A percentile compares a stretch with the other conserved stretches of the same genome.
These are phyloP conservation scores for Thumatha senex DNA, from an alignment of 2,888 invertebrate genomes.

Conservation along the genomic window DNA sequence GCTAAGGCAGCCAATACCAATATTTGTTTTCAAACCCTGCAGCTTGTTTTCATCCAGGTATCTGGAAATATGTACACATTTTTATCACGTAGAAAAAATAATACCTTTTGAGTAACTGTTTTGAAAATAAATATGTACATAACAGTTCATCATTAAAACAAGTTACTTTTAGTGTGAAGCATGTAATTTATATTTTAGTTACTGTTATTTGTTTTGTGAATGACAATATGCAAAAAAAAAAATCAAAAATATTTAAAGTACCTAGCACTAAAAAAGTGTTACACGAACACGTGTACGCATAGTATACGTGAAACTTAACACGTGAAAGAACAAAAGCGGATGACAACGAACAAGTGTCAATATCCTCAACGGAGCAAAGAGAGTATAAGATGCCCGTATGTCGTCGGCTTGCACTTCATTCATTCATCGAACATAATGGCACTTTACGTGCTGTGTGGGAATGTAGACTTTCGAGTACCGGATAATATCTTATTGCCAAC, in stretches of 20 bases:
- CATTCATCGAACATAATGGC: conserved; percentile 64
- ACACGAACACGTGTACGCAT: conserved; percentile 64
- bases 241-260: conserved; percentile 13
- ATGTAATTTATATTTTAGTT: too few relatives aligned
- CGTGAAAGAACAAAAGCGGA: conserved; percentile 71
- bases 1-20: too few relatives aligned
- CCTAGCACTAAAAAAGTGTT: conserved; percentile 33
- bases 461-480: conserved; percentile 35
- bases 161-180: too few relatives aligned
- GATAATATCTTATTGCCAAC: conserved; percentile 6
- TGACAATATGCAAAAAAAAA: not conserved
- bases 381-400: conserved; percentile 78
- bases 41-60: too few relatives aligned
- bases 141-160: too few relatives aligned
- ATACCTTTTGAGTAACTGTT: too few relatives aligned
- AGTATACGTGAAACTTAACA: conserved; percentile 65
- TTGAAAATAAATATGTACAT: too few relatives aligned
- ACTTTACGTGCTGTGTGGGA: conserved; percentile 65
- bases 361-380: conserved; percentile 66
- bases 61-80: too few relatives aligned
- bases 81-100: too few relatives aligned
- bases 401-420: conserved; percentile 66
- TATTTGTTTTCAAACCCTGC: too few relatives aligned
- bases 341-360: conserved; percentile 75
- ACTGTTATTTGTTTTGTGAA: not conserved